Conservation (phyloP, 2,113 vertebrate species). For the Trematocara zebra region DNA sequence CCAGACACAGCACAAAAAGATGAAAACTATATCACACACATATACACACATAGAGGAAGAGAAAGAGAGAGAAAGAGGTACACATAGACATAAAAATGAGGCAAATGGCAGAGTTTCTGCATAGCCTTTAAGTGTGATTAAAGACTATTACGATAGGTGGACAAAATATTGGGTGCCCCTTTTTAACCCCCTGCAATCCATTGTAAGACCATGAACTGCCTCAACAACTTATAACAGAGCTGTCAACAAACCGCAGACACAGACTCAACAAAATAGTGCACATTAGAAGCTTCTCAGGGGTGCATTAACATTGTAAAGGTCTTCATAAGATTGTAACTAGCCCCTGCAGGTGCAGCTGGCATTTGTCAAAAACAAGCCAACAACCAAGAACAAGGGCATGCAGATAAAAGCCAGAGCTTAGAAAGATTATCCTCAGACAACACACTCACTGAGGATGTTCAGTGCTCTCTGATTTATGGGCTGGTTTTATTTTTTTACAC, state of each 20-base stretch:
- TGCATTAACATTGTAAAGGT: neutral
- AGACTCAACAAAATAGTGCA: neutral
- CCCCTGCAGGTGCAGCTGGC: neutral
- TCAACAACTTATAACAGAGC: neutral
- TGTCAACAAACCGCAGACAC: neutral
- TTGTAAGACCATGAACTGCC: neutral
- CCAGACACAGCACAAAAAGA: slow-evolving; percentile 34
- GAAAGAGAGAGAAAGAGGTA: neutral
- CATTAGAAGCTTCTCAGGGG: neutral
- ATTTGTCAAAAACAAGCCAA: neutral
- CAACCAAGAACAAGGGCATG: neutral
- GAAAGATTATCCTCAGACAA: neutral
- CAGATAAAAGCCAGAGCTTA: neutral
- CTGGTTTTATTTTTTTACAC: neutral
- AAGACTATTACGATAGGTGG: neutral
- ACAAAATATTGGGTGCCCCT: neutral
- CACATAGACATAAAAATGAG: neutral
- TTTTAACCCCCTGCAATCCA: neutral
- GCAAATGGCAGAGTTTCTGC: neutral
- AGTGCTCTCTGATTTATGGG: neutral
- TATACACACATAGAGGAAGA: neutral
- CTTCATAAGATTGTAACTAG: neutral
- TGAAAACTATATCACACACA: slow-evolving; percentile 29
- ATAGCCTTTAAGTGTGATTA: neutral
- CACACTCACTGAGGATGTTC: neutral